These are phyloP conservation scores for Octomys mimax DNA, from an alignment of 2,797 vertebrate species.

Conservation along the genomic window DNA sequence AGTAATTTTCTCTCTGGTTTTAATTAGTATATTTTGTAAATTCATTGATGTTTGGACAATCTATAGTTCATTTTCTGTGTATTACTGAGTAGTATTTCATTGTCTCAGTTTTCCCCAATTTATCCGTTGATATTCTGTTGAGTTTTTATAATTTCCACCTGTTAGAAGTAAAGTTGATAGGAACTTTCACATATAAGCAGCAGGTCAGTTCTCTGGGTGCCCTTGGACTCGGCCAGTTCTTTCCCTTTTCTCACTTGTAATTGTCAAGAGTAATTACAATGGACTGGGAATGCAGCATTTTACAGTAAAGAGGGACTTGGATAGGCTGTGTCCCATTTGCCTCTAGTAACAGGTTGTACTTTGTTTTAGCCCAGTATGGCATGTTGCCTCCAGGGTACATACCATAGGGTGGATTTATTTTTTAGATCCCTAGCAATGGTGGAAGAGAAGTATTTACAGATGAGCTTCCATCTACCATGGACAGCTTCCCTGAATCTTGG, in stretches of 20 bases:
- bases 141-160: neutral
- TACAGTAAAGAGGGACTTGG: neutral
- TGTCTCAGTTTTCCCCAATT: neutral
- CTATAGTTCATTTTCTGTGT: slow-evolving; percentile 3
- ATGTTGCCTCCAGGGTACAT: neutral
- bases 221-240: neutral
- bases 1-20: neutral
- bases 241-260: no score
- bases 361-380: neutral
- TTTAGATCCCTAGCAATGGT: neutral
- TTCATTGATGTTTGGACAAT: neutral
- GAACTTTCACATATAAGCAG: neutral
- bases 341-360: neutral
- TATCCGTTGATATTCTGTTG: neutral
- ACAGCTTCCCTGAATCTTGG: neutral
- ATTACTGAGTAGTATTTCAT: neutral
- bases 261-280: neutral
- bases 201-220: neutral
- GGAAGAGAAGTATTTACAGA: neutral
- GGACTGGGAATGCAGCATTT: neutral
- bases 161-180: neutral
- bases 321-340: neutral
- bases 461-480: neutral
- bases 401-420: neutral
- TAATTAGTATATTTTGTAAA: slow-evolving; percentile 6